Base-by-base conservation (phyloP, 2,888 invertebrate genomes). In the Oligia fasciuncula region DNA sequence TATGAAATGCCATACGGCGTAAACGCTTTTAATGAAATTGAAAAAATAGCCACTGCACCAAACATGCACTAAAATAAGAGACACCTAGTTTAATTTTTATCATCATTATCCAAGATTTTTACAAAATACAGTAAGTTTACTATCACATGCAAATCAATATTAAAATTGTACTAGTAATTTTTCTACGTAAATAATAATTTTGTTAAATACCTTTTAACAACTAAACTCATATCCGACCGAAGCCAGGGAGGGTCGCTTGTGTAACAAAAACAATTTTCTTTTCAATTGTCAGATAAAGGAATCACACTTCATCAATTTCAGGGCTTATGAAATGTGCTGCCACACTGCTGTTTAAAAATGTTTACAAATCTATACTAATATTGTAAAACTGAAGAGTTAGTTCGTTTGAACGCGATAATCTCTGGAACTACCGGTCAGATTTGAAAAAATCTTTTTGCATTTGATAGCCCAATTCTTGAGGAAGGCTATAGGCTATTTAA, bases 191-290 rank as follows among this genome's bases (percentile, higher is more conserved):
- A 23, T 46, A 54, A 35, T 29, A 60, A 46, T 67, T 60, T 29
- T 0, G 3, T 70, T 40, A 73, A 82, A 83, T 84, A 84, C 84
- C 84, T 84, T 77, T 77, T 84, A 13, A 86, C 77, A 72, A 86
- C 54, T 74, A 84, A 62, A 83, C 62, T 83, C 65, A 71, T 62
- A 43, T 84, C 74, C 76, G 74, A 62, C 14, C 77, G 74, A 14
- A 72, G 74, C 77, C 67, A 76, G 67, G 75, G 86, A 29, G 85
- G 73, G 43, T 66, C 43, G 84, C 75, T 84, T 86, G 84, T 77
- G 68, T 82, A 46, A 82, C 29, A 82, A 86, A 84, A 81, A 78
- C 66, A 73, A 14, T 1, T 14, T 29, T 70, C 46, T 84, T 84
- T 85, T 70, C 69, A 85, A 77, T 83, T 46, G 74, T 67, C 65